Evolutionary conservation across 2,888 invertebrate genomes (phyloP), one percentile per base, ranked within the genome.

Genomic region (Zygaena filipendulae): DNA sequence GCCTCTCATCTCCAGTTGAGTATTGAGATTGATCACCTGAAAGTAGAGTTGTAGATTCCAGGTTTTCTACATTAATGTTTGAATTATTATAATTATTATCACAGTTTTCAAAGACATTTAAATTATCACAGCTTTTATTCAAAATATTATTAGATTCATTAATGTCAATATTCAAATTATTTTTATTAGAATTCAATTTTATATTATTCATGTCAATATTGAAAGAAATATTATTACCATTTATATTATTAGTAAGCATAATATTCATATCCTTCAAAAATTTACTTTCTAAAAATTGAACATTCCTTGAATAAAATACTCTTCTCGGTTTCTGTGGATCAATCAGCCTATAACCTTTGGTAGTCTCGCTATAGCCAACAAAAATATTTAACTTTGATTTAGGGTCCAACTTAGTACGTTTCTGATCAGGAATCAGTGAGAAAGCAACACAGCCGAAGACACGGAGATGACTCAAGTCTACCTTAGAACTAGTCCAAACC

Each of bases 371-470:
- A 30, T 36, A 36, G 5, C 27, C 32, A 2, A 32, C 32, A 25
- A 32, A 28, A 9, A 32, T 25, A 3, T 13, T 27, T 3, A 4
- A 7, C 19, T 33, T 36, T 9, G 23, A 12, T 19, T 29, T 33
- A 10, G 29, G 20, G 22, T 36, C 30, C 9, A 33, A 22, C 19
- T 24, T 29, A 6, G 16, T 14, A 1, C 29, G 11, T 14, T 28
- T 32, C 14, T 21, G 21, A 9, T 19, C n/a, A 10, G 26, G 33
- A 9, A 33, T 8, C 3, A 12, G 18, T 2, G 29, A 22, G 14
- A 20, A 33, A 5, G 27, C 34, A 7, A 23, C 11, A 22, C 37
- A 32, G 12, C 34, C 37, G 27, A 34, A 37, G 2, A 34, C 25
- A 8, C 30, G 16, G 4, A 16, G 16, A 7, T 16, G 16, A 6